Percentiles rank a stretch among this genome's conserved stretches.
phyloP scores from a whole-genome alignment of 2,888 invertebrate species.

The Zonitis immaculata region DNA sequence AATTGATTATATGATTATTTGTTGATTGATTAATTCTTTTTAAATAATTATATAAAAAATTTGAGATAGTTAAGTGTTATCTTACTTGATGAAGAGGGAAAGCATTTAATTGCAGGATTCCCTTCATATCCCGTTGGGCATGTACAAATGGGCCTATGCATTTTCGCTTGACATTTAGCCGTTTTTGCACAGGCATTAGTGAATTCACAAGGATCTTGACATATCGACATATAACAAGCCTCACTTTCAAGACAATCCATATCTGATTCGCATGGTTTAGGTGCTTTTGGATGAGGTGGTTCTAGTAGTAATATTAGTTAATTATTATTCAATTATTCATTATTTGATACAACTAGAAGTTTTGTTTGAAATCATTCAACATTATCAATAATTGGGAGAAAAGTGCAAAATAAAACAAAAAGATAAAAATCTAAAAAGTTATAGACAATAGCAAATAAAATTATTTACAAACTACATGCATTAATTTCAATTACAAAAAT shows the following conservation, averaged over 20 bases:
- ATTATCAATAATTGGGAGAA: neutral
- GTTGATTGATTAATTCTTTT: constrained; percentile 19
- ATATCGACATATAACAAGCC: constrained; percentile 77
- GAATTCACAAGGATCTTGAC: constrained; percentile 80
- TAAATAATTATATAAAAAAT: constrained; percentile 5
- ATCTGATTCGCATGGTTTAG: constrained; percentile 77
- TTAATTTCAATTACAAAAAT: constrained; percentile 24
- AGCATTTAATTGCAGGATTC: constrained; percentile 76
- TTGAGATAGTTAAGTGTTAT: constrained; percentile 29
- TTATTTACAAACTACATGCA: constrained; percentile 19
- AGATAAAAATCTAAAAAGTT: neutral
- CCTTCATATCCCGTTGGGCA: constrained; percentile 78
- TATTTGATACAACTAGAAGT: too few species aligned
- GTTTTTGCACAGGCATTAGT: constrained; percentile 69
- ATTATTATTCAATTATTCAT: too few species aligned
- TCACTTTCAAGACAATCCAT: constrained; percentile 78
- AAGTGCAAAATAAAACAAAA: constrained; percentile 3
- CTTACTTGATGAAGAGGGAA: constrained; percentile 74
- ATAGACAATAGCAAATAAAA: constrained; percentile 5
- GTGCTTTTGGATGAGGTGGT: constrained; percentile 65
- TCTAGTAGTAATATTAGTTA: too few species aligned
- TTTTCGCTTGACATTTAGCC: constrained; percentile 74
- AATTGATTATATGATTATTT: constrained; percentile 5
- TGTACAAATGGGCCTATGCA: constrained; percentile 78
- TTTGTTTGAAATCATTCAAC: neutral